Conservation (phyloP, 2,113 vertebrate species). For the Arenaria interpres region DNA sequence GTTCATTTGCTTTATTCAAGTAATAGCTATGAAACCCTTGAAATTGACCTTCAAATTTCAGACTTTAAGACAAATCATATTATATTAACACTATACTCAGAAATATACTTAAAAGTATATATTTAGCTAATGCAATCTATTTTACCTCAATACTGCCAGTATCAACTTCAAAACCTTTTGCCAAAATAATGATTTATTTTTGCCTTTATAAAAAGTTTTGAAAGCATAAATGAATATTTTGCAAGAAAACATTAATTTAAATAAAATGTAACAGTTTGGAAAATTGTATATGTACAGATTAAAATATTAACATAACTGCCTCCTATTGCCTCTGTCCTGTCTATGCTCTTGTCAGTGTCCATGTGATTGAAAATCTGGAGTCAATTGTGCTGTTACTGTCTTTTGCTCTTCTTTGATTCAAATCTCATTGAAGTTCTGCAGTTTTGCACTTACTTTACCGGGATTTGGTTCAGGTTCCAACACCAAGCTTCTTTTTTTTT, state of each 20-base stretch:
- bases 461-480: background rate
- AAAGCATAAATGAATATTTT: constrained; percentile 85
- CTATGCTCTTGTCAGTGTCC: background rate
- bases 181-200: constrained; percentile 93
- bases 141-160: constrained; percentile 91
- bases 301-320: constrained; percentile 83
- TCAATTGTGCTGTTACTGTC: background rate
- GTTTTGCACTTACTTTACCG: background rate
- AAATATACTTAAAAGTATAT: constrained; percentile 65
- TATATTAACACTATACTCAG: constrained; percentile 66
- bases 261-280: constrained; percentile 82
- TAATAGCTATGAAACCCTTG: background rate
- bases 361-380: background rate
- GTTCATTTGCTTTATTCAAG: constrained; percentile 4
- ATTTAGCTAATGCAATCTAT: constrained; percentile 80
- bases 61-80: constrained; percentile 61
- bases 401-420: background rate
- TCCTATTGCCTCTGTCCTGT: constrained; percentile 4
- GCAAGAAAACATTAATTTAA: constrained; percentile 81
- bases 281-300: constrained; percentile 83
- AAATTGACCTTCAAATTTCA: constrained; percentile 49
- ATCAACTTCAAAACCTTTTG: constrained; percentile 85
- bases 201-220: constrained; percentile 83
- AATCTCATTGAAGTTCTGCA: background rate
- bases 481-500: background rate